Base-by-base conservation (phyloP, 2,797 vertebrate species). In the Okamejei kenojei region DNA sequence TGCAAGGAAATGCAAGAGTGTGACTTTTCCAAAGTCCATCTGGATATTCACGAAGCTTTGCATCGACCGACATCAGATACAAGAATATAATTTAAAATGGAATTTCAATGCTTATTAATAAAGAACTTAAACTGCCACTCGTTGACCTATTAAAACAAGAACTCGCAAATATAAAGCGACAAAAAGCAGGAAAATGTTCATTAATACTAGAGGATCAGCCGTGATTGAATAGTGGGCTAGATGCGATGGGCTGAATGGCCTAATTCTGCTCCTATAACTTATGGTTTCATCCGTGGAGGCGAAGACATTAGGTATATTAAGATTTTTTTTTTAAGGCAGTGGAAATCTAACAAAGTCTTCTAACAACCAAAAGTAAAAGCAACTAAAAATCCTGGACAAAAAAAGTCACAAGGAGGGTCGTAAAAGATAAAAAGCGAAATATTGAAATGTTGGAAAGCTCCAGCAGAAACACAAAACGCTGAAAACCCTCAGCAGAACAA, bases 1-100 rank as follows among this genome's bases (percentile, higher is more conserved):
- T 99, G 93, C 61, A 93, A 73, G 63, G 96, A 93, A 17, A 7
- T 11, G 94, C 73, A 86, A 61, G 23, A 17, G 19, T 2, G 2
- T 68, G 32, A 9, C 0, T 7, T 68, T 35, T 1, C 23, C 32
- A 61, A 5, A n/a, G 3, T 84, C 45, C 45, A 4, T 58, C 82
- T n/a, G 1, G 13, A 58, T 82, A 54, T 4, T 68, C 3, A 29
- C 26, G 54, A 29, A 5, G 45, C 29, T 84, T 29, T 84, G 19
- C 11, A 4, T 11, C 2, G 23, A 84, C 2, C 4, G 29, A 84
- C 58, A 61, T 23, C 3, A 29, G 58, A 84, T 61, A 61, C 45
- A 84, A 84, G 38, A 23, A 82, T 68, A 29, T 13, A 77, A 29
- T 81, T 81, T 81, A 38, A 81, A 38, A 23, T n/a, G 29, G 29